Conservation (phyloP, 2,113 vertebrate species). For the Dolichotis patagonum region DNA sequence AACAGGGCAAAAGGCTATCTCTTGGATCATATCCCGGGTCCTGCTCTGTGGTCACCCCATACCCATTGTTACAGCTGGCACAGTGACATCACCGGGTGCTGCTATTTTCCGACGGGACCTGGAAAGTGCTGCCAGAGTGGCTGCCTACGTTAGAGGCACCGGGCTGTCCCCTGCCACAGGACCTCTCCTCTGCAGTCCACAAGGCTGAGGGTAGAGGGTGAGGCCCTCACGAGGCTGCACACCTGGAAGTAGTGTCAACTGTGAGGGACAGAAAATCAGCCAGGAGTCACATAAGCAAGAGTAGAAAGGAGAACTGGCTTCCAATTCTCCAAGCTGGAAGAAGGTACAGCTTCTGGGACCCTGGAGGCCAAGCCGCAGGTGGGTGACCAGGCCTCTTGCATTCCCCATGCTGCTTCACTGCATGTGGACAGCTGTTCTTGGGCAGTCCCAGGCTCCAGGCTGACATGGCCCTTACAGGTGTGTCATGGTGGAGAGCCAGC, state of each 20-base stretch:
- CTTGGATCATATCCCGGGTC: background rate
- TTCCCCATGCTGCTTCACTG: background rate
- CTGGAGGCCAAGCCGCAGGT: fast-evolving
- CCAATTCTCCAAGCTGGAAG: background rate
- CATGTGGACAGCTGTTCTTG: fast-evolving
- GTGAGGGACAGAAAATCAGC: background rate
- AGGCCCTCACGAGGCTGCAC: background rate
- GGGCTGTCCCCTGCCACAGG: background rate
- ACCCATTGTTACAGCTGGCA: background rate
- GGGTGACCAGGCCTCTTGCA: fast-evolving
- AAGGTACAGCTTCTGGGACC: background rate
- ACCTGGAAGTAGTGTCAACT: too few species aligned
- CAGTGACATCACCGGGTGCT: fast-evolving
- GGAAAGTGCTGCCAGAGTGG: background rate
- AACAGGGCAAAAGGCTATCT: background rate
- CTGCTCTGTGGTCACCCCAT: background rate
- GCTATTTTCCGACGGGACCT: background rate
- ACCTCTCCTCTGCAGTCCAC: background rate
- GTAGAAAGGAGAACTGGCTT: background rate
- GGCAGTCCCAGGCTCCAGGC: background rate
- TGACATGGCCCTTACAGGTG: too few species aligned
- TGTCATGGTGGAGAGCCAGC: background rate
- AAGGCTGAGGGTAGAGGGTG: background rate
- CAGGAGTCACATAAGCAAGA: background rate
- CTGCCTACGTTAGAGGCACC: background rate